Evolutionary conservation across 2,888 invertebrate genomes (phyloP), one percentile per base, ranked within the genome.

Genomic region (Nemoura dubitans): DNA sequence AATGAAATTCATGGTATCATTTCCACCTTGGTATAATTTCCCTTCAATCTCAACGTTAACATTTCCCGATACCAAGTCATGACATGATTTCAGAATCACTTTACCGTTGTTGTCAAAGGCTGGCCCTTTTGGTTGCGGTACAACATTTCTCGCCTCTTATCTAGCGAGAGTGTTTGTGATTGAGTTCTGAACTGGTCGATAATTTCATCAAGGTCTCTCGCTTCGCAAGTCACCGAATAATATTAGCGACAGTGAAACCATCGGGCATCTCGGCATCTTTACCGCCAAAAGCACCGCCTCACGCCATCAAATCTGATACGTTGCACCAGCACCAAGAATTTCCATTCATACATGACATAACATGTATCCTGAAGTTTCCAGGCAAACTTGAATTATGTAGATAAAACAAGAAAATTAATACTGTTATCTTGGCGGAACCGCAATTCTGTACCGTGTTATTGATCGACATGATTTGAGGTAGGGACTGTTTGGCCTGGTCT

Each of bases 401-500:
- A 21, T 59, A 59, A 59, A 59, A 21, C 59, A 59, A 59, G 59
- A 59, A 59, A 59, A 59, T 59, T 59, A 59, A 59, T 59, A 59
- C 14, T 59, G 21, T 59, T 59, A 59, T 59, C 59, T 59, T 59
- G 21, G 59, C 59, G 59, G 59, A 14, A 59, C 59, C 59, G 14
- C 59, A 59, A 21, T 16, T 59, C 59, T 10, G 16, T 59, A 59
- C 59, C 59, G 59, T 59, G 59, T 78, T 78, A 78, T 78, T 78
- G 78, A 78, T 78, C 42, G 42, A 26, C 25, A 42, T 42, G 83
- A 83, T 83, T 83, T 83, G 83, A 83, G 83, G 42, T 42, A 78
- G 78, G 83, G 43, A 83, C 14, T 83, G 83, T 83, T 83, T 42
- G 83, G 83, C 36, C 42, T 83, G 30, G 83, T 83, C 83, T 42